phyloP scores from a whole-genome alignment of 2,888 invertebrate species.

The Caenorhabditis sinica region DNA sequence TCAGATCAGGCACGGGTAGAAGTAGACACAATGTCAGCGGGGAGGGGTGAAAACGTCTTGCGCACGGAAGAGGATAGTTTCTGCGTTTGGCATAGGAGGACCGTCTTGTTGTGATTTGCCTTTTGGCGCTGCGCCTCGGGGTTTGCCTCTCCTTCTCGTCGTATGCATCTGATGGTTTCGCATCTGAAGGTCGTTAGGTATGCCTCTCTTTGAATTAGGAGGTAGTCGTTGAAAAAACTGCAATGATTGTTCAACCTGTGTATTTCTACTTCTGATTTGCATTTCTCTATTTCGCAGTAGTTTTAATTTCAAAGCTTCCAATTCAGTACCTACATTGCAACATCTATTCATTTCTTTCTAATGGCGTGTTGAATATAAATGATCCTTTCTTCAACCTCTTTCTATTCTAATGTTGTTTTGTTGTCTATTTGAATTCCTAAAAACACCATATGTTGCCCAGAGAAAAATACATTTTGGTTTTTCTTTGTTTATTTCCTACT shows the following conservation, averaged over 20 bases:
- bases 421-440: constrained; percentile 23
- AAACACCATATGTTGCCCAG: constrained; percentile 23
- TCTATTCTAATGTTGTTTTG: constrained; percentile 9
- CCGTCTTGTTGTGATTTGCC: neutral
- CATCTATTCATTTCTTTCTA: constrained; percentile 42
- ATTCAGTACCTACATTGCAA: constrained; percentile 28
- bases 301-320: too few relatives aligned
- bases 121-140: constrained; percentile 22
- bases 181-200: constrained; percentile 45
- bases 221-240: constrained; percentile 39
- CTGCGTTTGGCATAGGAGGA: constrained; percentile 26
- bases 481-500: constrained; percentile 2
- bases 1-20: constrained; percentile 14
- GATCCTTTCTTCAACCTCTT: constrained; percentile 50
- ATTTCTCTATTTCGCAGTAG: neutral
- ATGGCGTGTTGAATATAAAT: constrained; percentile 59
- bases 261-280: constrained; percentile 11
- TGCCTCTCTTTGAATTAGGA: constrained; percentile 12
- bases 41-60: neutral
- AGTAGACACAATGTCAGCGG: neutral
- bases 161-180: constrained; percentile 19
- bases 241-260: constrained; percentile 37
- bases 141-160: neutral
- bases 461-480: neutral
- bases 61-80: neutral